phyloP scores from a whole-genome alignment of 2,888 invertebrate genomes.

The Alloplasta piceator region DNA sequence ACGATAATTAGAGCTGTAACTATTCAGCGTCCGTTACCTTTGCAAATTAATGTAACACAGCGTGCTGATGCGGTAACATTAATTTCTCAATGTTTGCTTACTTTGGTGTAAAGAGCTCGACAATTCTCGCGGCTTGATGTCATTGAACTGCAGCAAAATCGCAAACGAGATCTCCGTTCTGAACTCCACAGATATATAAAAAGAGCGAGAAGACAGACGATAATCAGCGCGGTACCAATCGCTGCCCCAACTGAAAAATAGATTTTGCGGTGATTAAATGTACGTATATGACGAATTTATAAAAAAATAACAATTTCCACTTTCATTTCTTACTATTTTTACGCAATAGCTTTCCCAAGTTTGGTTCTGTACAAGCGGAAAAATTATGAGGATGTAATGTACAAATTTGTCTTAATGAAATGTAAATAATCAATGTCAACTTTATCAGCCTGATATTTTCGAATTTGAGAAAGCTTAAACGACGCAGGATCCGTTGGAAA shows the following conservation, averaged over 20 bases:
- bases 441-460: too few relatives aligned
- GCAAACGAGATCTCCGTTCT: constrained; percentile 67
- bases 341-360: too few relatives aligned
- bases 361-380: too few relatives aligned
- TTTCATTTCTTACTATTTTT: too few relatives aligned
- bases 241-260: constrained; percentile 70
- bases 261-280: not conserved
- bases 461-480: too few relatives aligned
- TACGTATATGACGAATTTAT: not conserved
- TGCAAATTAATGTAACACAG: constrained; percentile 26
- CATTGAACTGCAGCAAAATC: constrained; percentile 67
- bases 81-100: constrained; percentile 61
- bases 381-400: too few relatives aligned
- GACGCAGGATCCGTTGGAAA: too few relatives aligned
- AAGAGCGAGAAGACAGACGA: constrained; percentile 56
- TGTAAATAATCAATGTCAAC: too few relatives aligned
- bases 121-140: constrained; percentile 68
- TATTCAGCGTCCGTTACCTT: constrained; percentile 35
- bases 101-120: constrained; percentile 77
- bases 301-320: too few relatives aligned
- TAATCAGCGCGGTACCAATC: constrained; percentile 66
- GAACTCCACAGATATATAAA: constrained; percentile 73
- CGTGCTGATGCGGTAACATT: constrained; percentile 23
- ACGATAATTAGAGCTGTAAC: not conserved
- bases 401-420: too few relatives aligned